These are phyloP conservation scores for Cephus runcator DNA, from an alignment of 2,888 invertebrate species.

Conservation along the genomic window DNA sequence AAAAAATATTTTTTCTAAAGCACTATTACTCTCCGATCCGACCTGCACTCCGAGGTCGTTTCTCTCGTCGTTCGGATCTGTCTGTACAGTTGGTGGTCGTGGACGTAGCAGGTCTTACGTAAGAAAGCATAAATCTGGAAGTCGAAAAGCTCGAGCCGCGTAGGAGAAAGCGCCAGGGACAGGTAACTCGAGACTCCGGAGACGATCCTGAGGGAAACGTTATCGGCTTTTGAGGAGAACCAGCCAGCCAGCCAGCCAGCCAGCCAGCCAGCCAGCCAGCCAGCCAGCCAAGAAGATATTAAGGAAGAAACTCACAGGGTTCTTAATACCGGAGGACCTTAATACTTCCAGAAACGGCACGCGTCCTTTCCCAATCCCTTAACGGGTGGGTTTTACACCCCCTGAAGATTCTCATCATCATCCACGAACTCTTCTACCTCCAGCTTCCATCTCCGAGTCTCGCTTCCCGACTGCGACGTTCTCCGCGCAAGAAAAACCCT, in stretches of 20 bases:
- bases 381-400: background rate
- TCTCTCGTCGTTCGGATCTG: background rate
- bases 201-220: background rate
- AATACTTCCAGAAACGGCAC: background rate
- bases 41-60: background rate
- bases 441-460: background rate
- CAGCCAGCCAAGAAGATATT: background rate
- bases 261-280: background rate
- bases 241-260: background rate
- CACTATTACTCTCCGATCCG: background rate
- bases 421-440: background rate
- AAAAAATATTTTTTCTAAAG: too few relatives aligned
- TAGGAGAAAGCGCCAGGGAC: background rate
- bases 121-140: background rate
- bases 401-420: background rate
- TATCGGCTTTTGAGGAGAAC: background rate
- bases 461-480: background rate
- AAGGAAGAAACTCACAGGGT: background rate
- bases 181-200: background rate
- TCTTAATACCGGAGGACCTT: conserved; percentile 1
- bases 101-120: background rate
- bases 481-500: background rate
- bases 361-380: background rate
- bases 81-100: background rate
- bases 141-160: background rate